Evolutionary conservation across 1,140 invertebrate genomes (phyloP), one percentile per base, ranked within the genome.

Genomic region (Dendrolimus kikuchii): DNA sequence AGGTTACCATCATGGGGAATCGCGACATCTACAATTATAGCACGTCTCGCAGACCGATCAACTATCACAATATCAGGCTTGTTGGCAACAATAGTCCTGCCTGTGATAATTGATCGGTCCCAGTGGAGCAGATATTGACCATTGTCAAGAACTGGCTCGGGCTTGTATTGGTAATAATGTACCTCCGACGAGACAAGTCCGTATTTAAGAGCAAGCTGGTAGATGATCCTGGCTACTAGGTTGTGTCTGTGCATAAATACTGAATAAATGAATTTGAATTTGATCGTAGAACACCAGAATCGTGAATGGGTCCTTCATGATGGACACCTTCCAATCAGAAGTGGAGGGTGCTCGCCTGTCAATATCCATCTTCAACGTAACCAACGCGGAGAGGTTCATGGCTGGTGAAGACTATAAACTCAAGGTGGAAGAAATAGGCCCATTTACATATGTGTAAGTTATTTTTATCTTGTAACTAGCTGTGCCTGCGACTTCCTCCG

Each of bases 361-460:
- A 10, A 9, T 53, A 0, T 96, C 94, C 69, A 87, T 97, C 62
- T 98, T 96, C 73, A 95, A 97, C 71, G 89, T 96, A 5, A 95
- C 93, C 0, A 98, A 98, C 79, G 74, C 88, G 0, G 88, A 91
- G 0, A 90, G 90, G 44, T 95, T 96, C 76, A 66, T 93, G 5
- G 81, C 77, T 1, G 91, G 92, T 9, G 86, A 90, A 23, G 92
- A 92, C 49, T 68, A 85, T 48, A 94, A 93, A 62, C 79, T 96
- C 4, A 90, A 88, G 53, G 56, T 98, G 2, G 57, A 91, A 60
- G 93, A 97, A 89, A 77, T 94, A 10, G 96, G 96, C 0, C 96
- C 96, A 0, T 98, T 96, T 73, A 92, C 93, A 6, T 98, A 96
- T 82, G 91, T 92, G 94, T 95, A 83, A 90, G 89, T 81, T 4